Evolutionary conservation across 2,113 vertebrate genomes (phyloP).

Genomic region (Dendrocopos noguchii): DNA sequence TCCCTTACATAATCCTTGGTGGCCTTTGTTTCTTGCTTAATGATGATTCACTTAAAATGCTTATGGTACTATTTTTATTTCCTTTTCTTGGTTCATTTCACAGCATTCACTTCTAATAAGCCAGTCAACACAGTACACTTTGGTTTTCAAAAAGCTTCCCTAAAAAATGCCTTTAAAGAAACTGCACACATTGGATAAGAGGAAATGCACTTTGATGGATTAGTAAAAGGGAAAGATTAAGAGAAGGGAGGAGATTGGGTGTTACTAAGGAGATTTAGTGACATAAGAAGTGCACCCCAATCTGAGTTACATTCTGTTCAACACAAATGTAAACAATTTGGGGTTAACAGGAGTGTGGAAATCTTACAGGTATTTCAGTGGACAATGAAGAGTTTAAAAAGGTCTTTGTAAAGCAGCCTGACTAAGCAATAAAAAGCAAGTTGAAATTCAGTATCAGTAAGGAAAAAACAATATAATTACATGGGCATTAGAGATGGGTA

Average conservation of each 20-base stretch:
- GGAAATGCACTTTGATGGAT: background rate
- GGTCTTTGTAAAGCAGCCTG: background rate
- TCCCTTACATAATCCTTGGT: background rate
- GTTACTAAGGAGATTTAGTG: background rate
- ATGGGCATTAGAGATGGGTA: background rate
- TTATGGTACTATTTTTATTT: slow-evolving; percentile 22
- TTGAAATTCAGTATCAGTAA: background rate
- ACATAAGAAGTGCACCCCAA: background rate
- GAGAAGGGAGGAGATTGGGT: background rate
- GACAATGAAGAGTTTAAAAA: background rate
- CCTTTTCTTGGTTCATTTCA: slow-evolving; percentile 19
- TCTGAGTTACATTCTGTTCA: background rate
- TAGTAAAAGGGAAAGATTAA: background rate
- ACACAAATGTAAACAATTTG: background rate
- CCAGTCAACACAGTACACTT: background rate
- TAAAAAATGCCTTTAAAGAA: slow-evolving; percentile 6
- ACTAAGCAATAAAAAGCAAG: background rate
- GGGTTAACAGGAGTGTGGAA: background rate
- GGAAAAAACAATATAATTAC: background rate
- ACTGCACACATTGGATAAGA: background rate
- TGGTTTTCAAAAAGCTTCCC: slow-evolving; percentile 32
- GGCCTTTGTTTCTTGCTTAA: slow-evolving; percentile 9
- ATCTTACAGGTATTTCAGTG: background rate
- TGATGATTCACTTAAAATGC: slow-evolving; percentile 11
- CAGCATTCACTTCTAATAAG: slow-evolving; percentile 40